phyloP scores from a whole-genome alignment of 2,113 vertebrate species.

The Cynopterus brachyotis region DNA sequence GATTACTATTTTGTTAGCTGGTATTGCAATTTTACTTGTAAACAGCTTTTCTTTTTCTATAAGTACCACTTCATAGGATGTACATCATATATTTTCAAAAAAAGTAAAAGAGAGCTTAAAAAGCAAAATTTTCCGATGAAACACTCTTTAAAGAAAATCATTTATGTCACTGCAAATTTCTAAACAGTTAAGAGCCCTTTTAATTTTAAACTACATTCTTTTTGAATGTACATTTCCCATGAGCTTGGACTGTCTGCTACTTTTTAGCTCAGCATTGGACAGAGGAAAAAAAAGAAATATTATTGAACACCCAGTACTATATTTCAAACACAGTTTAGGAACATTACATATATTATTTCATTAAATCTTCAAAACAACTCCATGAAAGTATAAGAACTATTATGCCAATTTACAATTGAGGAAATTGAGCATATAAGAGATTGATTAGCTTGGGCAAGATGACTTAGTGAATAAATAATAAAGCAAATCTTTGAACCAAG shows the following conservation, averaged over 20 bases:
- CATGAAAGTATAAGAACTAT: background rate
- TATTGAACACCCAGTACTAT: background rate
- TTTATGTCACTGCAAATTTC: background rate
- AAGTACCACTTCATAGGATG: background rate
- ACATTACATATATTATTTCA: background rate
- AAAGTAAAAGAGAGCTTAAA: background rate
- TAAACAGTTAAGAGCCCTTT: background rate
- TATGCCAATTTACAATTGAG: background rate
- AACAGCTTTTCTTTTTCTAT: background rate
- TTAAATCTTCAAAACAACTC: background rate
- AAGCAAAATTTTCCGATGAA: background rate
- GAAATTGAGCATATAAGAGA: background rate
- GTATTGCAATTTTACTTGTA: background rate
- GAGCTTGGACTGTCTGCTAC: background rate
- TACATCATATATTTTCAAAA: background rate
- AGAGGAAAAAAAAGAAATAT: background rate
- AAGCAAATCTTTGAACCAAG: background rate
- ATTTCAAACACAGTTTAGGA: background rate
- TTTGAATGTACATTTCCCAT: background rate
- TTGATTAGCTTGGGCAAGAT: background rate
- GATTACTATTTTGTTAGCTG: background rate
- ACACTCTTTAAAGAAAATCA: slow-evolving; percentile 8
- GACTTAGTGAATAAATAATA: background rate
- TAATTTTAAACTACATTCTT: slow-evolving; percentile 9
- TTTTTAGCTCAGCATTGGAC: background rate